Conservation (phyloP, 2,113 vertebrate genomes). For the Gorilla gorilla region DNA sequence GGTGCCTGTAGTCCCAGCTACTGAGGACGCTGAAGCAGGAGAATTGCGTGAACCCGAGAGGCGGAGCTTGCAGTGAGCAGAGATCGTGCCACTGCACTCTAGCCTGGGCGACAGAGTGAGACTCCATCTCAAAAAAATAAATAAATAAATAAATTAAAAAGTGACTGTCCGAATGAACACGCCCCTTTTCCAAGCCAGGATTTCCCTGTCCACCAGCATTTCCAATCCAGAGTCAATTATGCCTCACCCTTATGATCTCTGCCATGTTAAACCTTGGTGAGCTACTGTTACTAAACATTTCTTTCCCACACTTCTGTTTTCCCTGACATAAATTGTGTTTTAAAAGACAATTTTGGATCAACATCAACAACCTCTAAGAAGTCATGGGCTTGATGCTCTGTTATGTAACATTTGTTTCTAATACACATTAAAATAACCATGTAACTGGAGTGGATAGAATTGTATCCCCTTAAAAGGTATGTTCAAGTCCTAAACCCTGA, state of each 20-base stretch:
- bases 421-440: background rate
- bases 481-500: background rate
- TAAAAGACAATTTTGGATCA: background rate
- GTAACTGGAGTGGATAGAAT: background rate
- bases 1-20: too few species aligned
- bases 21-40: too few species aligned
- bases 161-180: background rate
- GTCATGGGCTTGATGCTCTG: background rate
- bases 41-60: too few species aligned
- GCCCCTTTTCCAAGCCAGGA: background rate
- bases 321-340: background rate
- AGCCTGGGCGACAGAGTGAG: too few species aligned
- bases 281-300: fast-evolving
- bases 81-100: too few species aligned
- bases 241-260: background rate
- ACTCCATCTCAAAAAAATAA: too few species aligned
- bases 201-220: background rate
- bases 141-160: too few species aligned
- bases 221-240: background rate
- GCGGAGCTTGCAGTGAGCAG: too few species aligned
- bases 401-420: background rate
- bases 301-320: background rate
- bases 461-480: background rate
- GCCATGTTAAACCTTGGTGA: background rate
- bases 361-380: background rate